Percentiles rank a stretch among this genome's conserved stretches.
phyloP scores from a whole-genome alignment of 2,888 invertebrate species.

The Phania funesta region DNA sequence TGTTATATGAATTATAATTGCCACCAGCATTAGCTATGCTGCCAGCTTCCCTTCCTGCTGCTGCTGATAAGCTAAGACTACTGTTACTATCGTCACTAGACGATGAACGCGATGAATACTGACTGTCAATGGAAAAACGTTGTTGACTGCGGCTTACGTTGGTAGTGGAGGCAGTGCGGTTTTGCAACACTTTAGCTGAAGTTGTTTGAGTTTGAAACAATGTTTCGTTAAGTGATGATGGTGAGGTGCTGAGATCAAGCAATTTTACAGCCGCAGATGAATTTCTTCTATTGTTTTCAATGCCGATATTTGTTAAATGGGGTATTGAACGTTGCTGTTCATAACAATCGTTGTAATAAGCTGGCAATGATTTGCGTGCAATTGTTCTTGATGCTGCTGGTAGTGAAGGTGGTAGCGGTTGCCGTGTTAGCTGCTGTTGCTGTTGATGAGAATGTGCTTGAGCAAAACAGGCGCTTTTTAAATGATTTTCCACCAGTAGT shows the following conservation, averaged over 20 bases:
- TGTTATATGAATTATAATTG: slow-evolving; percentile 58
- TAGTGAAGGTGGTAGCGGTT: slow-evolving; percentile 42
- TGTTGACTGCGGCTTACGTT: slow-evolving; percentile 39
- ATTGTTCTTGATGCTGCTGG: slow-evolving; percentile 61
- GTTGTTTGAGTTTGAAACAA: slow-evolving; percentile 33
- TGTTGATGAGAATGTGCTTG: slow-evolving; percentile 66
- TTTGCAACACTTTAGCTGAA: slow-evolving; percentile 40
- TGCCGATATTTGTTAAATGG: slow-evolving; percentile 37
- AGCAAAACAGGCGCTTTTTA: slow-evolving; percentile 72
- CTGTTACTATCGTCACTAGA: slow-evolving; percentile 73
- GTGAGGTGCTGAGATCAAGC: slow-evolving; percentile 71
- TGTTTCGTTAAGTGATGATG: slow-evolving; percentile 55
- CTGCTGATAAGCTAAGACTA: slow-evolving; percentile 37
- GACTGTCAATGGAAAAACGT: slow-evolving; percentile 68
- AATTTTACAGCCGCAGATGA: slow-evolving; percentile 65
- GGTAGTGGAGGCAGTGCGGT: slow-evolving; percentile 11
- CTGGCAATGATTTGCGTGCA: slow-evolving; percentile 57
- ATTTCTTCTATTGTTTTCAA: slow-evolving; percentile 67
- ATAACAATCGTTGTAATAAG: slow-evolving; percentile 58
- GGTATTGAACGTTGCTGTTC: slow-evolving; percentile 34
- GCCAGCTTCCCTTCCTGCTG: background rate
- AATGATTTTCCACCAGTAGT: slow-evolving; percentile 74
- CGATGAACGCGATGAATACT: slow-evolving; percentile 69
- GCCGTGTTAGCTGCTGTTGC: slow-evolving; percentile 32
- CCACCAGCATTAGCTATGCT: background rate